phyloP scores from a whole-genome alignment of 1,140 invertebrate species.

The Antheraea pernyi region DNA sequence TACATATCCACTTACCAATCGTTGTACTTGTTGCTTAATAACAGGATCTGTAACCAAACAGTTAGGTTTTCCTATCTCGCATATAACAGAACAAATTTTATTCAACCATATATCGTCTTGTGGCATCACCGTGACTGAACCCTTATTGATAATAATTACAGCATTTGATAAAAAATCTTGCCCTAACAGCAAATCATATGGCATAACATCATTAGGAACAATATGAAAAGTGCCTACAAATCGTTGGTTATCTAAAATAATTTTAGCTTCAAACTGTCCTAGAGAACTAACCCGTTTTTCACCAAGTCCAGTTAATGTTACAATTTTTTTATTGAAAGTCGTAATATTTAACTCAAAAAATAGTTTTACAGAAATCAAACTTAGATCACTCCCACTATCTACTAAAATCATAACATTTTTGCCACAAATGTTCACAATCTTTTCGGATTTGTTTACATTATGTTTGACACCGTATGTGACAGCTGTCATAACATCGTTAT shows the following conservation, averaged over 20 bases:
- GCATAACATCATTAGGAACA: constrained; percentile 12
- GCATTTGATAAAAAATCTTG: constrained; percentile 16
- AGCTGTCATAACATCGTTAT: no score
- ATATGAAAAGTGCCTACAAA: constrained; percentile 10
- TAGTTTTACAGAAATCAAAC: constrained; percentile 7
- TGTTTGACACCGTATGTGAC: no score
- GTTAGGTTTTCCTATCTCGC: background rate
- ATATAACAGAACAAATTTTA: background rate
- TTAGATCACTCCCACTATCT: constrained; percentile 14
- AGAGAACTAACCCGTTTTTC: background rate
- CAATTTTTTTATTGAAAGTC: background rate
- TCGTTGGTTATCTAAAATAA: constrained; percentile 12
- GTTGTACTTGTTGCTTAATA: background rate
- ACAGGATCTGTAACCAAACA: constrained; percentile 9
- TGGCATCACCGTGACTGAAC: constrained; percentile 10
- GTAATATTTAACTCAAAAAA: constrained; percentile 10
- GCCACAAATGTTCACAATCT: constrained; percentile 7
- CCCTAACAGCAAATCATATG: constrained; percentile 16
- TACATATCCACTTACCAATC: constrained; percentile 6
- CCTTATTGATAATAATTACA: constrained; percentile 13
- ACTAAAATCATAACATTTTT: constrained; percentile 3
- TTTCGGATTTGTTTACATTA: constrained; percentile 9
- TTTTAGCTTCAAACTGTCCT: background rate
- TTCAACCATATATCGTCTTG: background rate
- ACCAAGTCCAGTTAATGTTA: constrained; percentile 5